Evolutionary conservation across 2,797 vertebrate species (phyloP).

Genomic region (Pipistrellus kuhlii): DNA sequence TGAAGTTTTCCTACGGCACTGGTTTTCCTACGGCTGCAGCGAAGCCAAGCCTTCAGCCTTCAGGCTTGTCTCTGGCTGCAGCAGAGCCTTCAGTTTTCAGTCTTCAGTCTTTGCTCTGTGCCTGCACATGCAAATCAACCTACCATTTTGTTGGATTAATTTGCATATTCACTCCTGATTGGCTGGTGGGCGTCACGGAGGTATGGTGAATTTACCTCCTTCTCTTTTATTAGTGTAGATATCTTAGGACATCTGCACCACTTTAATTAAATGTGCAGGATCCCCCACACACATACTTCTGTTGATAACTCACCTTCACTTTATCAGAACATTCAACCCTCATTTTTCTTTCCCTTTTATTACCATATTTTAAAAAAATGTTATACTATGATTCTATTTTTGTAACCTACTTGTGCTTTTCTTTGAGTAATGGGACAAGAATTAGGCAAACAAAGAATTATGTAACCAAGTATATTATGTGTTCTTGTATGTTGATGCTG

Average conservation of each 20-base stretch:
- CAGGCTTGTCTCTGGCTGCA: too few species aligned
- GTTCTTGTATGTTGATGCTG: not conserved
- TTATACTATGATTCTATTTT: not conserved
- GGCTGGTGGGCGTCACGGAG: too few species aligned
- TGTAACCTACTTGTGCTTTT: not conserved
- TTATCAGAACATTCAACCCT: not conserved
- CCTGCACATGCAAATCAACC: too few species aligned
- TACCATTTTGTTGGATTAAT: too few species aligned
- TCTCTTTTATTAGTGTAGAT: too few species aligned
- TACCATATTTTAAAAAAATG: not conserved
- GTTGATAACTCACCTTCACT: not conserved
- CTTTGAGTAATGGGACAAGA: not conserved
- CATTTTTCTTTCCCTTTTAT: not conserved
- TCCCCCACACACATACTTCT: not conserved
- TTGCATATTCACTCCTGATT: too few species aligned
- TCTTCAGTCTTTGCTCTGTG: too few species aligned
- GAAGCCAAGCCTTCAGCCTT: too few species aligned
- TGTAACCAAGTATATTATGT: not conserved
- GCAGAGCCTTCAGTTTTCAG: too few species aligned
- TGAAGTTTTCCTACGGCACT: too few species aligned
- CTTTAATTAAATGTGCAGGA: not conserved
- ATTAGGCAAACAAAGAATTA: not conserved
- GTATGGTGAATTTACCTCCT: too few species aligned
- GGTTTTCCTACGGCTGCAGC: too few species aligned
- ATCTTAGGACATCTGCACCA: not conserved